Percentiles rank a stretch among this genome's conserved stretches.
These are phyloP conservation scores for Poeciliopsis presidionis DNA, from an alignment of 2,797 vertebrate genomes.

Conservation along the genomic window DNA sequence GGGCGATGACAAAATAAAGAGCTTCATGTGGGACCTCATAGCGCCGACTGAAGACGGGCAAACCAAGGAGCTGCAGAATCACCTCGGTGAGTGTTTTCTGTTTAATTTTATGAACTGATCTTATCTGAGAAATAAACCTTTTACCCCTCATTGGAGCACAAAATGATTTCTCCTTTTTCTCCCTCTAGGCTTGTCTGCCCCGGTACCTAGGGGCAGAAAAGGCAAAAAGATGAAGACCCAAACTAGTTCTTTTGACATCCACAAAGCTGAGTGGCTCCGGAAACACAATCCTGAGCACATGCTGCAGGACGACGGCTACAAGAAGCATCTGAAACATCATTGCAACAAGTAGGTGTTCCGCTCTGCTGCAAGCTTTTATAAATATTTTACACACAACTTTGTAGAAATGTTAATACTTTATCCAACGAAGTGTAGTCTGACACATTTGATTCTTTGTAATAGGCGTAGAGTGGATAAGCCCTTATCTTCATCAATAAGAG, in stretches of 20 bases:
- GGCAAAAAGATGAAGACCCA: conserved; percentile 98
- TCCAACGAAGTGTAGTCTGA: background rate
- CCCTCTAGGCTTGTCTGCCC: conserved; percentile 90
- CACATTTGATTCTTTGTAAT: conserved; percentile 8
- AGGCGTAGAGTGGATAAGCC: background rate
- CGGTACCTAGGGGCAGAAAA: conserved; percentile 96
- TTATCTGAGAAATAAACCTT: background rate
- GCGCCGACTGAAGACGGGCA: conserved; percentile 95
- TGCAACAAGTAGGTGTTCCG: conserved; percentile 93
- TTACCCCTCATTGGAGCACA: background rate
- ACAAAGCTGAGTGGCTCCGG: conserved; percentile 98
- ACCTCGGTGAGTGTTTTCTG: conserved; percentile 84
- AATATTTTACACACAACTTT: background rate
- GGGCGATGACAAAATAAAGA: conserved; percentile 98
- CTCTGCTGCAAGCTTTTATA: background rate
- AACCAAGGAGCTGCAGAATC: conserved; percentile 95
- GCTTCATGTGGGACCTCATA: conserved; percentile 99
- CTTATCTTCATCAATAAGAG: conserved; percentile 5
- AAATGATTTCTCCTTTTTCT: background rate
- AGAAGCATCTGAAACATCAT: conserved; percentile 98
- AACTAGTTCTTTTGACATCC: conserved; percentile 97
- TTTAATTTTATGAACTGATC: background rate
- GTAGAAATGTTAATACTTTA: background rate
- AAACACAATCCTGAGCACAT: conserved; percentile 99
- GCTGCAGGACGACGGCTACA: conserved; percentile 98